A percentile compares a stretch with the other conserved stretches of the same genome.
Evolutionary conservation across 2,113 vertebrate species (phyloP).

Genomic region (Zeus faber): DNA sequence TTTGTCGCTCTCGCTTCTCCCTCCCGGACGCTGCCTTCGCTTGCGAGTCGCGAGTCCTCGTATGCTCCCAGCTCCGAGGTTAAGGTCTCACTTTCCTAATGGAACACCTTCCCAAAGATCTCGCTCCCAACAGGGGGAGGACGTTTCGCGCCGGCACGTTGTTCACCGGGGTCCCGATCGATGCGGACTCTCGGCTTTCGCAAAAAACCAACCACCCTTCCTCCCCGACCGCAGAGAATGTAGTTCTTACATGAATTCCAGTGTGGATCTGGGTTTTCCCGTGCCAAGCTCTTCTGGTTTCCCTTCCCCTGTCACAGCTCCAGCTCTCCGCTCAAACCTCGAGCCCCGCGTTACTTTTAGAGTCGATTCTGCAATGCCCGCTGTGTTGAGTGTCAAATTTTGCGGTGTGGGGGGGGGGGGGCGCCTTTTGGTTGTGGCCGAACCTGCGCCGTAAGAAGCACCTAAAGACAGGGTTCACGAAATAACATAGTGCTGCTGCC

Average conservation of each 20-base stretch:
- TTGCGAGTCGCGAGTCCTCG: slow-evolving; percentile 20
- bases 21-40: too few species aligned
- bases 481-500: slow-evolving; percentile 12
- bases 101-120: slow-evolving; percentile 16
- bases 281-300: slow-evolving; percentile 20
- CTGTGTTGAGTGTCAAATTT: background rate
- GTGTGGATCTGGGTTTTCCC: background rate
- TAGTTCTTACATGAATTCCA: background rate
- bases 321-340: slow-evolving; percentile 13
- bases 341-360: slow-evolving; percentile 4
- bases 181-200: background rate
- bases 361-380: background rate
- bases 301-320: slow-evolving; percentile 9
- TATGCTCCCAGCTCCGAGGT: slow-evolving; percentile 15
- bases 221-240: background rate
- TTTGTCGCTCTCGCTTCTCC: background rate
- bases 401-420: background rate
- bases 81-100: background rate
- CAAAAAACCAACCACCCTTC: background rate
- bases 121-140: background rate
- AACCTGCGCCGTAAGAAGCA: slow-evolving; percentile 20
- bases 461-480: slow-evolving; percentile 14
- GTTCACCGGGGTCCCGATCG: slow-evolving; percentile 14
- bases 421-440: background rate
- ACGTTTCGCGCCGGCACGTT: slow-evolving; percentile 1